Evolutionary conservation across 2,888 invertebrate species (phyloP).

Genomic region (Tyria jacobaeae): DNA sequence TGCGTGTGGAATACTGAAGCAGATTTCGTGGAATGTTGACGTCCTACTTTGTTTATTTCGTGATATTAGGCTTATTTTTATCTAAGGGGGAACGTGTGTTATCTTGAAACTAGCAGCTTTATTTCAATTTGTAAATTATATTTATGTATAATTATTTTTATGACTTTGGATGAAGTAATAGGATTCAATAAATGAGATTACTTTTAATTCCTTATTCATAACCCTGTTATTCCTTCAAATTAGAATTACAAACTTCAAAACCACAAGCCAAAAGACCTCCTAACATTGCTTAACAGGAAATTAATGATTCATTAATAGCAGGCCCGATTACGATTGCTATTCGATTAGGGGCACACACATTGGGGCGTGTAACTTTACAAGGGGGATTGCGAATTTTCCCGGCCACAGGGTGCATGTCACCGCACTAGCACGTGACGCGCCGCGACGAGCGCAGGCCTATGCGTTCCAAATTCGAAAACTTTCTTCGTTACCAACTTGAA

Average conservation of each 20-base stretch:
- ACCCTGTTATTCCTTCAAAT: conserved; percentile 25
- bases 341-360: conserved; percentile 70
- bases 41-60: background rate
- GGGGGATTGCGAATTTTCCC: conserved; percentile 78
- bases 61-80: background rate
- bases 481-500: conserved; percentile 33
- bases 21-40: background rate
- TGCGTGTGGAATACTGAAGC: conserved; percentile 23
- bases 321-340: conserved; percentile 73
- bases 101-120: background rate
- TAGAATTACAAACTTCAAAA: conserved; percentile 40
- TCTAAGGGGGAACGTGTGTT: background rate
- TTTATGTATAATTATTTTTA: background rate
- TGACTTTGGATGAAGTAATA: background rate
- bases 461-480: conserved; percentile 67
- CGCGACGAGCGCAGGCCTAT: conserved; percentile 79
- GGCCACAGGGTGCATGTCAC: conserved; percentile 72
- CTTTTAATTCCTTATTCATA: conserved; percentile 19
- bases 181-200: background rate
- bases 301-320: conserved; percentile 80
- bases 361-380: conserved; percentile 57
- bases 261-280: conserved; percentile 64
- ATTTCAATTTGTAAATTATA: background rate
- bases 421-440: conserved; percentile 80
- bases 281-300: conserved; percentile 61